Percentiles rank a stretch among this genome's conserved stretches.
Evolutionary conservation across 37 sponge, comb jelly and placozoan species (phyloP).

Genomic region (Cladorhizidae sp.): DNA sequence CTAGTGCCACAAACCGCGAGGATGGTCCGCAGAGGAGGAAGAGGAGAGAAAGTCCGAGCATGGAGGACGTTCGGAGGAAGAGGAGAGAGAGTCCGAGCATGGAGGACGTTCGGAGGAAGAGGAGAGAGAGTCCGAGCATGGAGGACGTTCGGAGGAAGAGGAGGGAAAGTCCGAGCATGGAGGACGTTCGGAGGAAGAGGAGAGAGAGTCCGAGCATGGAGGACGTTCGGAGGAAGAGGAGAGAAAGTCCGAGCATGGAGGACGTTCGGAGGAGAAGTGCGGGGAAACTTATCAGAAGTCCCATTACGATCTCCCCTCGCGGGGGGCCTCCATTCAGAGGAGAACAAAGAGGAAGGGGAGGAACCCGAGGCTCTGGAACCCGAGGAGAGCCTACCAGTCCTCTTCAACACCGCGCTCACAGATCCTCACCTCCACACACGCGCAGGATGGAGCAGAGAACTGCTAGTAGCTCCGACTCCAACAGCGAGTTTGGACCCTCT

Average conservation of each 20-base stretch:
- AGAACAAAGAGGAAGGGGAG: not conserved
- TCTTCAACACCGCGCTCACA: not conserved
- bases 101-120: not conserved
- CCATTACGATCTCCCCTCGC: slow-evolving; percentile 19
- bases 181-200: not conserved
- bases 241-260: too few species aligned
- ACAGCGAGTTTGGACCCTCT: not conserved
- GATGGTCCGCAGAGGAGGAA: not conserved
- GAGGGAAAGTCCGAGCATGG: not conserved
- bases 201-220: not conserved
- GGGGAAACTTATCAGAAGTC: slow-evolving; percentile 16
- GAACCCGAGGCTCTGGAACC: not conserved
- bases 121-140: too few species aligned
- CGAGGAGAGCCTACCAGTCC: too few species aligned
- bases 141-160: not conserved
- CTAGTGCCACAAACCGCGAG: too few species aligned
- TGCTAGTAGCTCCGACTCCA: not conserved
- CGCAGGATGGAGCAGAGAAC: not conserved
- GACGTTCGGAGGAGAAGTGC: too few species aligned
- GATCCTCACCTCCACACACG: slow-evolving; percentile 18
- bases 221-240: not conserved
- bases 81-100: not conserved
- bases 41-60: not conserved
- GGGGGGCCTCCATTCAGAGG: slow-evolving; percentile 1
- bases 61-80: not conserved